Base-by-base conservation (phyloP, 1,140 invertebrate genomes). In the Drosophila pseudoananassae region DNA sequence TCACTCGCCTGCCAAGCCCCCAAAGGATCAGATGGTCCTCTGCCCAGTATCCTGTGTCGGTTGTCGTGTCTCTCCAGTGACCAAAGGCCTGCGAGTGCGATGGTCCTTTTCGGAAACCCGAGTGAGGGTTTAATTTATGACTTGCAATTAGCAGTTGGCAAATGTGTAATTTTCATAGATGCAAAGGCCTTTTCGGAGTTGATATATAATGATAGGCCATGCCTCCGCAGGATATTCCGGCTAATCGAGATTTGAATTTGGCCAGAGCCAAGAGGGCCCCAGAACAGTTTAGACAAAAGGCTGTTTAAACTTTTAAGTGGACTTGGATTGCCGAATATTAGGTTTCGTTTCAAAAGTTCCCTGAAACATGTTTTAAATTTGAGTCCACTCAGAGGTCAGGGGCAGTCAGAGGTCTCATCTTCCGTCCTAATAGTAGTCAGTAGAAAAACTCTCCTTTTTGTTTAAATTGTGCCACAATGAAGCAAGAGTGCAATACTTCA, bases 101-200 rank as follows among this genome's bases (percentile, higher is more conserved):
- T n/a, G 15, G 49, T 55, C 65, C 65, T 49, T 38, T 68, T 46
- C 49, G 29, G 43, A 54, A 38, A 23, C 20, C 31, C 51, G 49
- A 36, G 65, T 47, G 50, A 68, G 63, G 40, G 65, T 64, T 64
- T 74, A 85, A 85, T 87, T 85, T 85, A 85, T 87, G 68, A 68
- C 82, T 66, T 77, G 82, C 81, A 85, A 85, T 85, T 85, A 85
- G 82, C 69, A 87, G 79, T 78, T 81, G 81, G 81, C 81, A 87
- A 85, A 87, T 85, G 69, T 84, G 73, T 87, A 75, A 85, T 73
- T 80, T 80, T 85, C 75, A 76, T 81, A 66, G 78, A 51, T 66
- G 58, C 47, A 63, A 54, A 54, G 33, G 54, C 61, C 15, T 40
- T 52, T 58, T 23, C 29, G 31, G 31, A 54, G 49, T 53, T 69